phyloP scores from a whole-genome alignment of 2,797 vertebrate species.

The Falco biarmicus region DNA sequence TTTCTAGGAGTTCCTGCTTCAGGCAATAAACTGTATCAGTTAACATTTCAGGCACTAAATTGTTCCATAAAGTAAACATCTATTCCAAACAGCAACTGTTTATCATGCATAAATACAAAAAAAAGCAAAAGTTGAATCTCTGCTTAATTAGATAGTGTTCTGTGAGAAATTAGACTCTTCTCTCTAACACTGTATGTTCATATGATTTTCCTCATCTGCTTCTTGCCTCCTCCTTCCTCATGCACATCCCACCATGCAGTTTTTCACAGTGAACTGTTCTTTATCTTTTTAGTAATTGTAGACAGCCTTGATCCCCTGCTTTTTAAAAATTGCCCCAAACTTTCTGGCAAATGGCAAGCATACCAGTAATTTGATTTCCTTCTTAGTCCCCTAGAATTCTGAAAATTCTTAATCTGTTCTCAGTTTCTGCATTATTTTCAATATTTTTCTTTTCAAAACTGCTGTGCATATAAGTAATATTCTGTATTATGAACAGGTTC shows the following conservation, averaged over 20 bases:
- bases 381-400: neutral
- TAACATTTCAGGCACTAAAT: neutral
- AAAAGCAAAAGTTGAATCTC: neutral
- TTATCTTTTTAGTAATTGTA: neutral
- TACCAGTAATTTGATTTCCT: neutral
- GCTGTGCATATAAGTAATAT: neutral
- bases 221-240: neutral
- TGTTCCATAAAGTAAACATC: neutral
- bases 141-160: neutral
- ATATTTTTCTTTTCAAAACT: neutral
- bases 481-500: neutral
- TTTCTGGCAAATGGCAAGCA: neutral
- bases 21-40: neutral
- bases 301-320: neutral
- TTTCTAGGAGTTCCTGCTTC: neutral
- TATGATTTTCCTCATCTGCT: neutral
- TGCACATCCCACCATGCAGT: neutral
- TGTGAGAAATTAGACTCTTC: neutral
- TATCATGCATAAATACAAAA: neutral
- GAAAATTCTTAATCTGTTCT: neutral
- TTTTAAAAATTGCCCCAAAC: neutral
- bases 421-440: neutral
- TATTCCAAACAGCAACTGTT: neutral
- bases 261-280: neutral
- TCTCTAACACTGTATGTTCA: neutral